phyloP scores from a whole-genome alignment of 2,888 invertebrate species.

The Sinopyrophorus schimmeli region DNA sequence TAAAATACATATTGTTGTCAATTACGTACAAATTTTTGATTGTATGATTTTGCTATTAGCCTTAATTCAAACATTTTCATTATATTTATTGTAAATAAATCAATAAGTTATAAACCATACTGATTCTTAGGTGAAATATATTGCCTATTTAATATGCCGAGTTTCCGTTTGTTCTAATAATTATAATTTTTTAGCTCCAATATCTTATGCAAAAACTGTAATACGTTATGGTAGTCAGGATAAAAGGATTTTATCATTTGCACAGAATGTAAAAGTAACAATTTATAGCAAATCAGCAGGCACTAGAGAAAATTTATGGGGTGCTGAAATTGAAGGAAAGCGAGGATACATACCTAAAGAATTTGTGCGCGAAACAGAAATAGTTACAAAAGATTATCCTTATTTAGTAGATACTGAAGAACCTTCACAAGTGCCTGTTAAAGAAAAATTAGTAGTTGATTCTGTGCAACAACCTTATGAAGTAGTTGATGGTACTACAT shows the following conservation, averaged over 20 bases:
- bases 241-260: slow-evolving; percentile 64
- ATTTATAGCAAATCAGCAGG: slow-evolving; percentile 76
- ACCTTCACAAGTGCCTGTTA: slow-evolving; percentile 39
- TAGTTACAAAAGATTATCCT: slow-evolving; percentile 54
- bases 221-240: slow-evolving; percentile 62
- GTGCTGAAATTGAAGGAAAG: slow-evolving; percentile 68
- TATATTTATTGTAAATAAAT: too few relatives aligned
- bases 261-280: slow-evolving; percentile 59
- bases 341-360: slow-evolving; percentile 67
- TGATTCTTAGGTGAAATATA: too few relatives aligned
- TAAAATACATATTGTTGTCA: slow-evolving; percentile 34
- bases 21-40: slow-evolving; percentile 35
- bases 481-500: slow-evolving; percentile 70
- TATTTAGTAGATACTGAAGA: slow-evolving; percentile 56
- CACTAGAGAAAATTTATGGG: slow-evolving; percentile 65
- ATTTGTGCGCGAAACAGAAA: slow-evolving; percentile 64
- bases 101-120: too few relatives aligned
- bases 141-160: too few relatives aligned
- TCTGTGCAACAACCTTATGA: slow-evolving; percentile 48
- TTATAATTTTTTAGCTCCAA: slow-evolving; percentile 58
- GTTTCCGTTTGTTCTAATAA: too few relatives aligned
- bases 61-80: too few relatives aligned
- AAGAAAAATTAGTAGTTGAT: slow-evolving; percentile 33
- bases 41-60: too few relatives aligned
- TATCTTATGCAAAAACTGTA: slow-evolving; percentile 66